Evolutionary conservation across 1,140 invertebrate species (phyloP).

Genomic region (Bombus sylvicola): DNA sequence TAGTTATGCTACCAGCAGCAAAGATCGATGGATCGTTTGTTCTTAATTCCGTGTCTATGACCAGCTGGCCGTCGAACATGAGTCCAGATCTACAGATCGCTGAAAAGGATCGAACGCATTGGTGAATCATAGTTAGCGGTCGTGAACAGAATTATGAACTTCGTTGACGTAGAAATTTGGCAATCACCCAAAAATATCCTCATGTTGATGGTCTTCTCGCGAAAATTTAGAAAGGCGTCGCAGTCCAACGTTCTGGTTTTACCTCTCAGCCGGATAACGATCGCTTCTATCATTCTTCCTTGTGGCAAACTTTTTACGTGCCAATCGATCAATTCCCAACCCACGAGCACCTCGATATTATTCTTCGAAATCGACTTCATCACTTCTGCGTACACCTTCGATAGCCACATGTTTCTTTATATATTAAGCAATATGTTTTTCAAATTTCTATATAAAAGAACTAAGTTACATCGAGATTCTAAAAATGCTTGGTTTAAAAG

Average conservation of each 20-base stretch:
- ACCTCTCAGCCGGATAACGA: slow-evolving; percentile 49
- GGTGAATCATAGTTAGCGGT: background rate
- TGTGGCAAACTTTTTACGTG: slow-evolving; percentile 28
- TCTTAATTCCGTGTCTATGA: slow-evolving; percentile 86
- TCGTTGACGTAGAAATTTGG: background rate
- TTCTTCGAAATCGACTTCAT: slow-evolving; percentile 56
- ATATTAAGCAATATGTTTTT: no score
- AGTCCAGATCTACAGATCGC: slow-evolving; percentile 87
- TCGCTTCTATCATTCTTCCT: slow-evolving; percentile 45
- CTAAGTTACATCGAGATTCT: no score
- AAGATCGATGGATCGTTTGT: slow-evolving; percentile 88
- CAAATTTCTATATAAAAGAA: no score
- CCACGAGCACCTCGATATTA: slow-evolving; percentile 61
- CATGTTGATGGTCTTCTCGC: slow-evolving; percentile 63
- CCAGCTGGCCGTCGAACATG: slow-evolving; percentile 88
- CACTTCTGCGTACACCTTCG: slow-evolving; percentile 66
- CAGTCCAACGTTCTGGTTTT: slow-evolving; percentile 53
- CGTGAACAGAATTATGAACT: background rate
- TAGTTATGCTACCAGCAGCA: slow-evolving; percentile 87
- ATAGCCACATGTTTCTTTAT: no score
- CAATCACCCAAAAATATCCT: slow-evolving; percentile 82
- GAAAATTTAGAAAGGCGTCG: slow-evolving; percentile 67
- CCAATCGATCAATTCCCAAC: slow-evolving; percentile 66
- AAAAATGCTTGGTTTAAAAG: no score
- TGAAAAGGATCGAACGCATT: slow-evolving; percentile 64